Conservation (phyloP, 2,797 vertebrate species). For the Sciurus carolinensis region DNA sequence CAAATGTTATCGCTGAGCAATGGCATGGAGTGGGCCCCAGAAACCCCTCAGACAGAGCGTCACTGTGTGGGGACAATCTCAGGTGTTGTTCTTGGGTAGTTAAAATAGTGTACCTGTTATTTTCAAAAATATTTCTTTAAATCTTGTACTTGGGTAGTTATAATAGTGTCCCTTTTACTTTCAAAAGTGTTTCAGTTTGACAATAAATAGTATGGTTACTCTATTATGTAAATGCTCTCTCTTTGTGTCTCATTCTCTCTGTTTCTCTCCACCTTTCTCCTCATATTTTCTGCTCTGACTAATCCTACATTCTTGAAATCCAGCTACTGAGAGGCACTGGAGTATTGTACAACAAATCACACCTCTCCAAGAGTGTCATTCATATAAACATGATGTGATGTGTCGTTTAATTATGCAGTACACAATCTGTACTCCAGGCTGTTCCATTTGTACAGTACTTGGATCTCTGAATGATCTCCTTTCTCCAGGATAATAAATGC, state of each 20-base stretch:
- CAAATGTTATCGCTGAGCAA: slow-evolving; percentile 83
- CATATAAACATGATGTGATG: neutral
- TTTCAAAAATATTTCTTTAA: neutral
- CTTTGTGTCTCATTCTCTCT: too few species aligned
- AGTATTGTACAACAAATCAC: neutral
- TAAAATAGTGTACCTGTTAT: neutral
- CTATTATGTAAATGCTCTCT: neutral
- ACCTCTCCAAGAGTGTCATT: neutral
- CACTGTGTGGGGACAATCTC: slow-evolving; percentile 80
- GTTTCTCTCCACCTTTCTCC: too few species aligned
- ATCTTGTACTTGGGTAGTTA: neutral
- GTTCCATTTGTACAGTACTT: neutral
- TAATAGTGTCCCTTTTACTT: neutral
- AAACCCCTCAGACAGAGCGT: slow-evolving; percentile 75
- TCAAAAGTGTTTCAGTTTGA: neutral
- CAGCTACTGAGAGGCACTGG: neutral
- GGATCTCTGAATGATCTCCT: neutral
- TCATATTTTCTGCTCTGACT: neutral
- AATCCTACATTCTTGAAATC: neutral
- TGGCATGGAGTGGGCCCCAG: slow-evolving; percentile 76
- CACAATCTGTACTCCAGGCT: neutral
- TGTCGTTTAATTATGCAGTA: neutral
- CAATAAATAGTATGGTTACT: neutral
- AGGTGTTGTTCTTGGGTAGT: slow-evolving; percentile 30
- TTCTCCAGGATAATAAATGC: neutral